Base-by-base conservation (phyloP, 2,888 invertebrate genomes). In the Phragmatobia fuliginosa region DNA sequence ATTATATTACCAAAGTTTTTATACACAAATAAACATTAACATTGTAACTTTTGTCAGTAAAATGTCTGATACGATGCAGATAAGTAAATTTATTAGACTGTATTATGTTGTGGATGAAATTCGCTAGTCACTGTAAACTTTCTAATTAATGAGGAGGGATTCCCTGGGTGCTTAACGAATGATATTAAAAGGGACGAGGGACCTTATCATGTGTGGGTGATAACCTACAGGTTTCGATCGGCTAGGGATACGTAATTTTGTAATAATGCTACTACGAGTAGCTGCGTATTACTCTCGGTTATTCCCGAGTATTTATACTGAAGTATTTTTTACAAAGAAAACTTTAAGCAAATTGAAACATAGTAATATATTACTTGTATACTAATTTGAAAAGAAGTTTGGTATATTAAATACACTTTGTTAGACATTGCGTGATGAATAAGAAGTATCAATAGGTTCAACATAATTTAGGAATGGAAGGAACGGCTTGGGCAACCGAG, bases 91-190 rank as follows among this genome's bases (percentile, higher is more conserved):
- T 82, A 79, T 75, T 67, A 62, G 67, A 71, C 73, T 70, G 63
- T 83, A 86, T 87, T 85, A 82, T 85, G 75, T 82, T 79, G 78
- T 73, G 81, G 85, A 81, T 79, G 77, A 86, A 82, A 82, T 83
- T 73, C 74, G 80, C 75, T 78, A 78, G 81, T 86, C 85, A 85
- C 81, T 81, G 77, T 82, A 83, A 85, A 88, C 84, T 88, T 87
- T 86, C 83, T 86, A 88, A 88, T 87, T 90, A 89, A 90, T 88
- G 87, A 85, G 81, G 83, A 80, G 76, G 77, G 76, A 74, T 75
- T 72, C 79, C 78, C 80, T 77, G 41, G 69, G 65, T 70, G 67
- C 33, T 67, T 70, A 66, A 71, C 70, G 63, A 72, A 70, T 68
- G 70, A 72, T 75, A 67, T 63, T 72, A 62, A 68, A 58, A 11